Evolutionary conservation across 2,113 vertebrate genomes (phyloP).

Genomic region (Microtus montanus): DNA sequence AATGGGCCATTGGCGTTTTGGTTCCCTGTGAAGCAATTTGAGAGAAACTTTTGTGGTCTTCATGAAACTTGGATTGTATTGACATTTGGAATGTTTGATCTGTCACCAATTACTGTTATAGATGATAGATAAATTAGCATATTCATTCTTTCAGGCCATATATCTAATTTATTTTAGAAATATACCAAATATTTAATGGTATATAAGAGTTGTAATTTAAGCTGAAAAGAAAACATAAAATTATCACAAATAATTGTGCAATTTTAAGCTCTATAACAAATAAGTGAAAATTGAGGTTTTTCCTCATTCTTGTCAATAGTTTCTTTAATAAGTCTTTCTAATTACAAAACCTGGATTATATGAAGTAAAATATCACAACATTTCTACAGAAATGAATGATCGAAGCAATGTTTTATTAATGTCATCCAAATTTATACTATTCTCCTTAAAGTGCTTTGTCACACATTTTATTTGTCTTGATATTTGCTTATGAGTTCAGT

Average conservation of each 20-base stretch:
- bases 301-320: neutral
- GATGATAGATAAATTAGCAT: neutral
- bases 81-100: neutral
- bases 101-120: neutral
- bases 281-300: neutral
- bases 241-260: neutral
- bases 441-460: neutral
- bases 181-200: neutral
- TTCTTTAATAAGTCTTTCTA: neutral
- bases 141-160: neutral
- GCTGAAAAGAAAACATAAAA: neutral
- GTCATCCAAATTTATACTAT: neutral
- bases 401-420: neutral
- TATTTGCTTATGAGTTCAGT: neutral
- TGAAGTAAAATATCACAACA: neutral
- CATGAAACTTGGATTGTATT: neutral
- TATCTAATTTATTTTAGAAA: neutral
- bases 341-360: neutral
- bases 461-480: neutral
- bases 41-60: neutral
- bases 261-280: neutral
- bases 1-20: neutral
- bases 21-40: too few relatives aligned
- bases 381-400: neutral
- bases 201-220: neutral